Base-by-base conservation (phyloP, 1,140 invertebrate species). In the Mizuhopecten yessoensis region DNA sequence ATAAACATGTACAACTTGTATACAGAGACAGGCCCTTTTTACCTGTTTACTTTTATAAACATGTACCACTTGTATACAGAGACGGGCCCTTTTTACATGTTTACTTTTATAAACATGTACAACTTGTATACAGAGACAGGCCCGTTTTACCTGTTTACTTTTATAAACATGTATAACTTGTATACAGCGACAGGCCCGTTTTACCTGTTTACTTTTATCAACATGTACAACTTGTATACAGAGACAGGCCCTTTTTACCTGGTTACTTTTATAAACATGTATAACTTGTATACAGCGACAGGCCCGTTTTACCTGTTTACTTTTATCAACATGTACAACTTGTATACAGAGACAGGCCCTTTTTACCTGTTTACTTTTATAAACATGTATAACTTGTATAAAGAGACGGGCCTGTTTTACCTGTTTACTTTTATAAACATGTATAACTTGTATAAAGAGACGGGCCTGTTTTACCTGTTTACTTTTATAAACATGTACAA, bases 91-190 rank as follows among this genome's bases (percentile, higher is more conserved):
- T 75, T 75, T 29, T 75, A 29, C 57, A 23, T 75, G 57, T 75
- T n/a, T n/a, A n/a, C n/a, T n/a, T n/a, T n/a, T n/a, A n/a, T n/a
- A n/a, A n/a, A n/a, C n/a, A n/a, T n/a, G n/a, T n/a, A n/a, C n/a
- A n/a, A n/a, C n/a, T 57, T 75, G 57, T 75, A 29, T 75, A n/a
- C n/a, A 5, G 3, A 13, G 42, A 29, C 57, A 75, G 57, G 23
- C 57, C 57, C 57, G n/a, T 75, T 75, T 29, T 75, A 29, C 57
- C 57, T 75, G 57, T 75, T n/a, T n/a, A n/a, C n/a, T n/a, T n/a
- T n/a, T n/a, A n/a, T n/a, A n/a, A n/a, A n/a, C n/a, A n/a, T n/a
- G n/a, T n/a, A n/a, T n/a, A n/a, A n/a, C n/a, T 57, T 75, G 57
- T 75, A 29, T 75, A n/a, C n/a, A 5, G 3, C 1, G 42, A 29